Percentiles rank a stretch among this genome's conserved stretches.
phyloP scores from a whole-genome alignment of 2,113 vertebrate species.

The Macrotis lagotis region DNA sequence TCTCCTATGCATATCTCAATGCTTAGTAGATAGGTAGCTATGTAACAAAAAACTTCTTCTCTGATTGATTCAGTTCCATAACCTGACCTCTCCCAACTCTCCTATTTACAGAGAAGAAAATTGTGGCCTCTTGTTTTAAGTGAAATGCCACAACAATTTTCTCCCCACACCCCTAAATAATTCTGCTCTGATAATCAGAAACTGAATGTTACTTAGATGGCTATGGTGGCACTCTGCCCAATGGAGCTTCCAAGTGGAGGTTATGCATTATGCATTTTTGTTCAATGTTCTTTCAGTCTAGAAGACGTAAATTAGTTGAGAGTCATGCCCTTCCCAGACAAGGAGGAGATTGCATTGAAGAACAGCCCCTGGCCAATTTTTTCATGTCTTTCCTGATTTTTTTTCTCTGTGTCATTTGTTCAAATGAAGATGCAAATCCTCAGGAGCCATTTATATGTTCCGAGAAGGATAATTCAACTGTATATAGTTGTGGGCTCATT shows the following conservation, averaged over 20 bases:
- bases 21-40: neutral
- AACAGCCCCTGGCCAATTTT: neutral
- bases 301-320: neutral
- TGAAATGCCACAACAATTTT: neutral
- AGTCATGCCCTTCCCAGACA: neutral
- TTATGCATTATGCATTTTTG: neutral
- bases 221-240: neutral
- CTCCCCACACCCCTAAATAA: too few species aligned
- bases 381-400: neutral
- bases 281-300: neutral
- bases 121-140: neutral
- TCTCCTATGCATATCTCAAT: neutral
- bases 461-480: neutral
- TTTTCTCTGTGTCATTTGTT: neutral
- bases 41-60: neutral
- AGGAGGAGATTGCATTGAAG: neutral
- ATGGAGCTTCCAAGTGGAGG: neutral
- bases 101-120: neutral
- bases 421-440: neutral
- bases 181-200: neutral
- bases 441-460: neutral
- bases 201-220: neutral
- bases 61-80: neutral
- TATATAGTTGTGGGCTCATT: neutral
- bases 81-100: neutral